phyloP scores from a whole-genome alignment of 1,140 invertebrate genomes.

The Piezodorus guildinii region DNA sequence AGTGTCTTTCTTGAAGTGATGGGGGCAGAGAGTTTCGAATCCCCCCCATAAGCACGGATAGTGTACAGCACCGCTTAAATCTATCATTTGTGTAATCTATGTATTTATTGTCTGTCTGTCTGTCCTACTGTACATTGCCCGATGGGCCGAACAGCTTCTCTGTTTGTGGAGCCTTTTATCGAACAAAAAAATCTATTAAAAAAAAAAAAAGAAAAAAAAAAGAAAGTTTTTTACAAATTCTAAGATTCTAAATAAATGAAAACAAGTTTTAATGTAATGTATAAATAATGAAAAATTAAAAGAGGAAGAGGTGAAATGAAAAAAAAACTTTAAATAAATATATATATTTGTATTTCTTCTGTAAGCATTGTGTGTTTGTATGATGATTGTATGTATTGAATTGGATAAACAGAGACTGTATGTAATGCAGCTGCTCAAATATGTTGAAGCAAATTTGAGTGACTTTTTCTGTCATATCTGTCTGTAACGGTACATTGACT shows the following conservation, averaged over 20 bases:
- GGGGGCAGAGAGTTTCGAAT: neutral
- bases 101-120: conserved; percentile 1
- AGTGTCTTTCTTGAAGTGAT: conserved; percentile 29
- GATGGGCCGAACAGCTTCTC: neutral
- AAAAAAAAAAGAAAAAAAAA: neutral
- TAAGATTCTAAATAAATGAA: too few relatives aligned
- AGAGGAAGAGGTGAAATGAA: neutral
- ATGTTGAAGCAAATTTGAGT: neutral
- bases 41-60: neutral
- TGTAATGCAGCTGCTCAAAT: neutral
- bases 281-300: neutral
- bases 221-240: too few relatives aligned
- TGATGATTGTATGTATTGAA: neutral
- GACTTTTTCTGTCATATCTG: neutral
- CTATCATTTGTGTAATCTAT: conserved; percentile 8
- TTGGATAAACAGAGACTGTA: neutral
- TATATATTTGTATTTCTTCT: conserved; percentile 5
- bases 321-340: neutral
- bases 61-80: conserved; percentile 10
- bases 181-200: neutral
- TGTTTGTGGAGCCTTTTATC: neutral
- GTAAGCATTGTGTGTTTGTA: neutral
- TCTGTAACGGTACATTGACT: neutral
- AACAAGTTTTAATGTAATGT: too few relatives aligned
- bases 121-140: conserved; percentile 11